Conservation (phyloP, 2,113 vertebrate genomes). For the Toxotes jaculatrix region DNA sequence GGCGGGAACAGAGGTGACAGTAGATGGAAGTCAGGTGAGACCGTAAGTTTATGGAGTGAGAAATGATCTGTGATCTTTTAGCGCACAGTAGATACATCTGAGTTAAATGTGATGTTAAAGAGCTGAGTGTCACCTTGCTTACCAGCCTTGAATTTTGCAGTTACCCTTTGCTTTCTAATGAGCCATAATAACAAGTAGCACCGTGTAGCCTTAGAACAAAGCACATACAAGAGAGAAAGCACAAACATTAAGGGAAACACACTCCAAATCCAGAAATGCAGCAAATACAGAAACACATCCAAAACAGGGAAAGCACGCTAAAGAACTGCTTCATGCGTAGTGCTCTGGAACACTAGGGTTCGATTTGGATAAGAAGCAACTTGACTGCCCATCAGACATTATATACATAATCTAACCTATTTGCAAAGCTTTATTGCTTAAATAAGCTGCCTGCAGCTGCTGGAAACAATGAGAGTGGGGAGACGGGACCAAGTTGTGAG, state of each 20-base stretch:
- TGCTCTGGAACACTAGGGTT: neutral
- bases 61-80: slow-evolving; percentile 15
- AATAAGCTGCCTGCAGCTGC: no score
- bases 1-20: slow-evolving; percentile 32
- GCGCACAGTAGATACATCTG: neutral
- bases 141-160: neutral
- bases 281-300: neutral
- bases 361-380: neutral
- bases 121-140: neutral
- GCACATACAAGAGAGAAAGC: neutral
- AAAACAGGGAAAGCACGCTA: neutral
- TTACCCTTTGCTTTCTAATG: neutral
- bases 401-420: neutral
- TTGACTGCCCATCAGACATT: neutral
- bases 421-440: neutral
- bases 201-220: neutral
- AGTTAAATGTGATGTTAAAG: neutral
- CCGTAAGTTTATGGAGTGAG: neutral
- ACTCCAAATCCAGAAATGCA: neutral
- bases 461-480: no score
- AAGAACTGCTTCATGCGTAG: neutral
- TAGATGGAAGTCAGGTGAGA: slow-evolving; percentile 44
- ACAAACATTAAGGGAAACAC: neutral
- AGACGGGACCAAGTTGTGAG: neutral
- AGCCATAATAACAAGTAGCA: neutral